These are phyloP conservation scores for Whitmania pigra DNA, from an alignment of 1,140 invertebrate species.

Conservation along the genomic window DNA sequence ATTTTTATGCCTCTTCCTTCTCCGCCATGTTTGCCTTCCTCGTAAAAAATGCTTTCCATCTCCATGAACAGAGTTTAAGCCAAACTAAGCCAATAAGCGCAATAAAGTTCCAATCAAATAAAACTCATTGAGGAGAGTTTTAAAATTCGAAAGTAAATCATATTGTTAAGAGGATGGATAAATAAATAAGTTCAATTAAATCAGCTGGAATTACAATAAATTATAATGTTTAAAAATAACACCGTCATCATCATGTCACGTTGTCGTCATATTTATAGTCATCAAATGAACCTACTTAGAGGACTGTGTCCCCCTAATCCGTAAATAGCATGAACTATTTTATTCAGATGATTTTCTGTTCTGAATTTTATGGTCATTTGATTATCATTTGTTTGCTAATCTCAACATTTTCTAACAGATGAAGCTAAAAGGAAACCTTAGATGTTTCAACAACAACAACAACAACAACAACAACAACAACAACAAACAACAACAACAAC, in stretches of 20 bases:
- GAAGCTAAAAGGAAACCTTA: too few species aligned
- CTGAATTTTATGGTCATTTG: too few species aligned
- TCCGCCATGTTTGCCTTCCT: too few species aligned
- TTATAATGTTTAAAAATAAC: background rate
- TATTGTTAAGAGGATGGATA: background rate
- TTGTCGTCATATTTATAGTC: background rate
- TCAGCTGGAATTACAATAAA: background rate
- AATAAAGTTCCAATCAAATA: background rate
- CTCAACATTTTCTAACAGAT: too few species aligned
- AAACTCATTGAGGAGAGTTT: background rate
- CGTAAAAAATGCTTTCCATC: background rate
- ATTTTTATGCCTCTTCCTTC: too few species aligned
- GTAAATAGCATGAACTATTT: too few species aligned
- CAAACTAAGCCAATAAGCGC: constrained; percentile 1
- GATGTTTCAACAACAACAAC: too few species aligned
- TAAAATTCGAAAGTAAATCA: background rate
- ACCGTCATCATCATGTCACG: background rate
- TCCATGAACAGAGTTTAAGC: background rate
- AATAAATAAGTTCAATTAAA: background rate
- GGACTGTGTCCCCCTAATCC: too few species aligned
- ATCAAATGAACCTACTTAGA: background rate
- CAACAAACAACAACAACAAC: too few species aligned
- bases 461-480: too few species aligned
- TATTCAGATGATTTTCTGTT: too few species aligned
- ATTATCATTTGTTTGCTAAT: too few species aligned